Evolutionary conservation across 2,888 invertebrate genomes (phyloP).

Genomic region (Miltochrista miniata): DNA sequence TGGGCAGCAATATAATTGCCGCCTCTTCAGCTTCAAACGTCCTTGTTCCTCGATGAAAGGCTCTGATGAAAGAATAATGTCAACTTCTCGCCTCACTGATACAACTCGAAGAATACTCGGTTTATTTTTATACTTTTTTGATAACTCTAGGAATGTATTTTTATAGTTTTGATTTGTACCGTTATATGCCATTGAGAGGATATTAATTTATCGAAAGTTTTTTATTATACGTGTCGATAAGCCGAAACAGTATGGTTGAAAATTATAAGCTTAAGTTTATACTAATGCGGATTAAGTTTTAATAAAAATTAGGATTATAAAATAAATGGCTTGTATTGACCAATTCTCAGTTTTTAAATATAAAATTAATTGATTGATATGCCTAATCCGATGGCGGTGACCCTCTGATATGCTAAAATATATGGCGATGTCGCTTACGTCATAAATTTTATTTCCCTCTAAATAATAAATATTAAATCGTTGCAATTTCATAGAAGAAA

Average conservation of each 20-base stretch:
- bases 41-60: conserved; percentile 27
- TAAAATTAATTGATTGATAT: not conserved
- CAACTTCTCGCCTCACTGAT: conserved; percentile 53
- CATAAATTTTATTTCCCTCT: too few species aligned
- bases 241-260: conserved; percentile 20
- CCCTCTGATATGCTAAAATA: not conserved
- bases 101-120: conserved; percentile 47
- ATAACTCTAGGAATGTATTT: conserved; percentile 32
- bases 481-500: too few species aligned
- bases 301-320: conserved; percentile 8
- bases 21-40: conserved; percentile 10
- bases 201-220: conserved; percentile 34
- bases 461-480: too few species aligned
- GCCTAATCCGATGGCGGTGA: not conserved
- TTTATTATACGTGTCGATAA: conserved; percentile 32
- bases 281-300: conserved; percentile 25
- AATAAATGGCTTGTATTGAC: not conserved
- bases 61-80: conserved; percentile 54
- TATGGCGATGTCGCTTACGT: too few species aligned
- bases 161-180: conserved; percentile 39
- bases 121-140: conserved; percentile 45
- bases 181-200: conserved; percentile 33
- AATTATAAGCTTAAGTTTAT: conserved; percentile 24
- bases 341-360: not conserved
- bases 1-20: conserved; percentile 16